Evolutionary conservation across 2,113 vertebrate species (phyloP).

Genomic region (Istiophorus platypterus): DNA sequence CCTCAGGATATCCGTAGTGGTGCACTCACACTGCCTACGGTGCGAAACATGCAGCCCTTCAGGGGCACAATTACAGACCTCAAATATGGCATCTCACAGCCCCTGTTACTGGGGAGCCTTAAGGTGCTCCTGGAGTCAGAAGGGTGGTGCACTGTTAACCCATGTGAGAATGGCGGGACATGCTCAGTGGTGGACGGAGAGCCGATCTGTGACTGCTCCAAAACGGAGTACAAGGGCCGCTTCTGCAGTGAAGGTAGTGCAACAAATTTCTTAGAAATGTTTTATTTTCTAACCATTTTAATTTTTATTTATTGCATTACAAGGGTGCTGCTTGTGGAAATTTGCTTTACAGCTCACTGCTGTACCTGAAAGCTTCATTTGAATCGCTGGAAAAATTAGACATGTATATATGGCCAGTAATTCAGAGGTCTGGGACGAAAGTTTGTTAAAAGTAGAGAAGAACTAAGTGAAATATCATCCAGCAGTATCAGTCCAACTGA

Average conservation of each 20-base stretch:
- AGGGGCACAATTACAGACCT: constrained; percentile 94
- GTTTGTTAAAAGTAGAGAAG: not conserved
- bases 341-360: not conserved
- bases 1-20: constrained; percentile 91
- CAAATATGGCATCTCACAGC: constrained; percentile 92
- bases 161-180: constrained; percentile 95
- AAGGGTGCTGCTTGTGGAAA: not conserved
- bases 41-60: constrained; percentile 89
- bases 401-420: not conserved
- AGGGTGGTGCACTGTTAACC: constrained; percentile 91
- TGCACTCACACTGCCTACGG: constrained; percentile 91
- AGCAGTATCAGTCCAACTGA: not conserved
- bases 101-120: constrained; percentile 91
- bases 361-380: not conserved
- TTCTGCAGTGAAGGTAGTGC: constrained; percentile 95
- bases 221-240: constrained; percentile 92
- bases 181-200: constrained; percentile 93
- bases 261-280: not conserved
- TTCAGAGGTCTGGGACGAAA: not conserved
- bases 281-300: not conserved
- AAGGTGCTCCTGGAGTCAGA: constrained; percentile 91
- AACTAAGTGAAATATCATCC: not conserved
- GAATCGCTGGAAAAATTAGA: not conserved
- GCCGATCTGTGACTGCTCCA: constrained; percentile 94
- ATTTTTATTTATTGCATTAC: not conserved